A percentile compares a stretch with the other conserved stretches of the same genome.
Conservation (phyloP, 2,113 vertebrate genomes). For the Ranitomeya variabilis region DNA sequence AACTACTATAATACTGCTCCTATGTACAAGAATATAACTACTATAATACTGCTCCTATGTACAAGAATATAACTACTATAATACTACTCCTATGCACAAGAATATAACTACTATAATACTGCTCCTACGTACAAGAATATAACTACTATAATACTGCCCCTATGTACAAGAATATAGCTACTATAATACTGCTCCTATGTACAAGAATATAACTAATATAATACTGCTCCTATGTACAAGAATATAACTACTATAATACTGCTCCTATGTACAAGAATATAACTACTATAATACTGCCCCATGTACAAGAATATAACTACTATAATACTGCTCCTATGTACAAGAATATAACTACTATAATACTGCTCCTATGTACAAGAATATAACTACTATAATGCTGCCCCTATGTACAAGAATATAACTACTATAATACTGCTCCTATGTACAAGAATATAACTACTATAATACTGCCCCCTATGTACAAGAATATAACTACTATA, state of each 20-base stretch:
- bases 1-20: not conserved
- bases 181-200: no score
- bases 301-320: constrained; percentile 5
- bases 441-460: no score
- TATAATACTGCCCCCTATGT: no score
- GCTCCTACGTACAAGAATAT: not conserved
- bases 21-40: constrained; percentile 6
- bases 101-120: constrained; percentile 11
- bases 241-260: no score
- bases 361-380: not conserved
- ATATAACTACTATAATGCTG: not conserved
- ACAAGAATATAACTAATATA: no score
- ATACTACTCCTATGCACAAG: not conserved
- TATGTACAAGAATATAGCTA: no score
- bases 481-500: no score
- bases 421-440: not conserved
- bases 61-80: constrained; percentile 21
- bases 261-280: no score
- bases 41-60: not conserved
- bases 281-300: not conserved
- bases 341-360: not conserved
- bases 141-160: no score
- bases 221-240: no score
- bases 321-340: not conserved
- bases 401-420: not conserved